Evolutionary conservation across 2,888 invertebrate genomes (phyloP).

Genomic region (Drosophila anomalipes): DNA sequence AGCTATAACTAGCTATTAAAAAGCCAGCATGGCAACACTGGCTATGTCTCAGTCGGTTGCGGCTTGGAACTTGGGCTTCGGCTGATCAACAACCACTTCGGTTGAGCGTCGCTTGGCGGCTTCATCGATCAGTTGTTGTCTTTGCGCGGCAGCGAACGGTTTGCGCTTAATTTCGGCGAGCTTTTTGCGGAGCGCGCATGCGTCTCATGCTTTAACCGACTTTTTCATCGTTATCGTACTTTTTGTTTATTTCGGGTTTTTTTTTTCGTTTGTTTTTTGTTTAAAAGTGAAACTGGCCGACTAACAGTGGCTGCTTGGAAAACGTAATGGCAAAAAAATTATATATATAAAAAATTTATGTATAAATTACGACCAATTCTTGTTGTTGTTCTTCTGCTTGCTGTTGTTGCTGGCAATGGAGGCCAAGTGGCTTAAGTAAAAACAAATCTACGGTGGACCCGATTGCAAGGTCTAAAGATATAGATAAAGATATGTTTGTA

Average conservation of each 20-base stretch:
- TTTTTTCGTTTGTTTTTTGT: constrained; percentile 8
- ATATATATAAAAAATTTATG: constrained; percentile 8
- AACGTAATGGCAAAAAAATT: constrained; percentile 43
- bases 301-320: constrained; percentile 23
- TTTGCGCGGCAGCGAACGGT: constrained; percentile 73
- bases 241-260: constrained; percentile 21
- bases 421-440: constrained; percentile 11
- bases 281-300: constrained; percentile 69
- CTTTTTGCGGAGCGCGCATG: constrained; percentile 30
- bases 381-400: constrained; percentile 4
- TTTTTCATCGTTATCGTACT: constrained; percentile 13
- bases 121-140: constrained; percentile 75
- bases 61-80: constrained; percentile 25
- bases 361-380: constrained; percentile 36
- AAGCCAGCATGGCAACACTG: constrained; percentile 7
- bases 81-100: constrained; percentile 18
- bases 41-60: constrained; percentile 24
- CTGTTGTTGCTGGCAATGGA: constrained; percentile 8
- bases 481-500: constrained; percentile 24
- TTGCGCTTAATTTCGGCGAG: constrained; percentile 33
- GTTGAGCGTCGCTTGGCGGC: constrained; percentile 30
- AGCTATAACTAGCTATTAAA: not conserved
- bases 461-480: constrained; percentile 14
- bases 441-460: no score
- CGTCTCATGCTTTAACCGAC: constrained; percentile 28